Evolutionary conservation across 2,888 invertebrate species (phyloP), one percentile per base, ranked within the genome.

Genomic region (Clepsis dumicolana): DNA sequence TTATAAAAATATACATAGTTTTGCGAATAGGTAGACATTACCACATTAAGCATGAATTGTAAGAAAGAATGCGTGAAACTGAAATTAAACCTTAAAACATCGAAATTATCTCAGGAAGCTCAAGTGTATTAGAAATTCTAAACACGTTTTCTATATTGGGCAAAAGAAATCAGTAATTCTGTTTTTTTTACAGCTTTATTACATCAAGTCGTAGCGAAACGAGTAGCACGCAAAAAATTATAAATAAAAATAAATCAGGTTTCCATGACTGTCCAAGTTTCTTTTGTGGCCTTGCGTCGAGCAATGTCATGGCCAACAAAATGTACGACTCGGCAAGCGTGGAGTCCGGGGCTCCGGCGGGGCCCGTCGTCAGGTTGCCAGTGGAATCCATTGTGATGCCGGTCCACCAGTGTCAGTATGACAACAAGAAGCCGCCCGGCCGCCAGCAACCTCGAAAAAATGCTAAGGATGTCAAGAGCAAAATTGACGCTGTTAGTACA

Each of bases 341-440:
- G 14, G 35, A 12, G 0, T 29, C 56, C 35, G 21, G 7, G 38
- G 75, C 82, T 29, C 71, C 78, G 32, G 74, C 72, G 27, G 89
- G 88, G 0, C 89, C 90, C 0, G 86, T 91, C 7, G 75, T 91
- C 7, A 87, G 83, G 69, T 73, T 92, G 70, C 92, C 92, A 2
- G 70, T 78, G 8, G 84, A 87, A 50, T 76, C 84, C 0, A 70
- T 87, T 35, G 78, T 91, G 10, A 87, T 92, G 91, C 82, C 83
- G 44, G 10, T 84, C 52, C 84, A 83, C 25, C 78, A 41, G 12
- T 41, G 54, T 29, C 16, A 25, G 14, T 18, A 35, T 3, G n/a
- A 21, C 14, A 56, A 21, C 14, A 56, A 56, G 14, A 56, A 56
- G 14, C 14, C n/a, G 7, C 4, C 21, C 0, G 10, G 21, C 10